Percentiles rank a stretch among this genome's conserved stretches.
These are phyloP conservation scores for Nycticorax nycticorax DNA, from an alignment of 2,113 vertebrate species.

Conservation along the genomic window DNA sequence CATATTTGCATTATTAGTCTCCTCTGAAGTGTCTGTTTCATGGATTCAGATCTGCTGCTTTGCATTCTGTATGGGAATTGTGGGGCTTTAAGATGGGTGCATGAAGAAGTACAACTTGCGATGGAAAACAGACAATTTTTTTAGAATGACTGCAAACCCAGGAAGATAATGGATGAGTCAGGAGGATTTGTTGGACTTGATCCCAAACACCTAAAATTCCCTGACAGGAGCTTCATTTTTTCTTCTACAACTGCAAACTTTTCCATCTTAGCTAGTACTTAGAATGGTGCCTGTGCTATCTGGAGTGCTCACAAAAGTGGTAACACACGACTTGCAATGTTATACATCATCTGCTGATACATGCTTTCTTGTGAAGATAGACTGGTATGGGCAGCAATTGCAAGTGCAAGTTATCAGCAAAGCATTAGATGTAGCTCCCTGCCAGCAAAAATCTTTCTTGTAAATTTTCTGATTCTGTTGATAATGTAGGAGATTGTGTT, in stretches of 20 bases:
- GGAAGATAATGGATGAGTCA: slow-evolving; percentile 41
- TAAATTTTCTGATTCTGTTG: not conserved
- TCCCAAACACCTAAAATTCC: slow-evolving; percentile 29
- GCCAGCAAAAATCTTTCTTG: not conserved
- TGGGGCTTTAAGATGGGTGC: not conserved
- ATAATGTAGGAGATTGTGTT: not conserved
- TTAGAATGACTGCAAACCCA: not conserved
- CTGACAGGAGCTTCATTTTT: slow-evolving; percentile 3
- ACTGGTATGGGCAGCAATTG: not conserved
- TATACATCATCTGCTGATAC: not conserved
- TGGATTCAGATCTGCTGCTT: not conserved
- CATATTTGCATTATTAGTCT: not conserved
- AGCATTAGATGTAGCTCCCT: not conserved
- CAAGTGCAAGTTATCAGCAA: not conserved
- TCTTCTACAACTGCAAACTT: not conserved
- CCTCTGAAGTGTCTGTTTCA: not conserved
- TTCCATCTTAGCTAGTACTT: not conserved
- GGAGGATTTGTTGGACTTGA: slow-evolving; percentile 37
- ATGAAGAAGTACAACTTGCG: not conserved
- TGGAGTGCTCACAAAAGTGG: not conserved
- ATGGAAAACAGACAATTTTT: slow-evolving; percentile 3
- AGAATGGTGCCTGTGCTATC: not conserved
- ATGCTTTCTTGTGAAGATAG: not conserved
- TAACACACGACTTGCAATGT: not conserved
- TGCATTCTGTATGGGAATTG: not conserved